Percentiles rank a stretch among this genome's conserved stretches.
phyloP scores from a whole-genome alignment of 2,797 vertebrate genomes.

The Tenualosa thibaudeaui region DNA sequence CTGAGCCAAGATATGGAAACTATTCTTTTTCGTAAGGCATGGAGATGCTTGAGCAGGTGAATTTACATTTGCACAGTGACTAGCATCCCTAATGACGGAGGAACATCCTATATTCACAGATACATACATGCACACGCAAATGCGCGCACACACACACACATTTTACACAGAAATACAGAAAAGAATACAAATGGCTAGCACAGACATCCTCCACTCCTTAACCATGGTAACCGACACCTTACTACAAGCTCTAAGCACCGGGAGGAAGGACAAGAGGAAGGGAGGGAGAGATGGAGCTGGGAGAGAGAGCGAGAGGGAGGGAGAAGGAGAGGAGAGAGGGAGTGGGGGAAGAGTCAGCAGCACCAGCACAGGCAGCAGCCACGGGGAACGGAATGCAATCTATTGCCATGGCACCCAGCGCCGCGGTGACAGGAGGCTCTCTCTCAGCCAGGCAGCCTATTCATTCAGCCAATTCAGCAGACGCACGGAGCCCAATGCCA shows the following conservation, averaged over 20 bases:
- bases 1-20: not conserved
- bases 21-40: not conserved
- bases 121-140: not conserved
- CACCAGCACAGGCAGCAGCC: conserved; percentile 44
- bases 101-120: not conserved
- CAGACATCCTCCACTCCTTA: conserved; percentile 66
- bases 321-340: conserved; percentile 33
- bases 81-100: not conserved
- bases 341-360: conserved; percentile 35
- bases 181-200: conserved; percentile 45
- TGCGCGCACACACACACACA: not conserved
- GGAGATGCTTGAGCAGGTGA: not conserved
- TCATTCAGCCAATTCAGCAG: conserved; percentile 61
- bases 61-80: conserved; percentile 11
- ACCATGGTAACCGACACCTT: conserved; percentile 78
- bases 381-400: conserved; percentile 56
- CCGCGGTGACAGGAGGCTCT: conserved; percentile 64
- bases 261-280: conserved; percentile 50
- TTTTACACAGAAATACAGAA: not conserved
- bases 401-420: conserved; percentile 72
- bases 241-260: conserved; percentile 53
- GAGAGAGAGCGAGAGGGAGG: conserved; percentile 10
- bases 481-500: conserved; percentile 54
- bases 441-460: conserved; percentile 55
- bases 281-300: conserved; percentile 17